Evolutionary conservation across 2,888 invertebrate species (phyloP).

Genomic region (Lasioglossum zephyrum): DNA sequence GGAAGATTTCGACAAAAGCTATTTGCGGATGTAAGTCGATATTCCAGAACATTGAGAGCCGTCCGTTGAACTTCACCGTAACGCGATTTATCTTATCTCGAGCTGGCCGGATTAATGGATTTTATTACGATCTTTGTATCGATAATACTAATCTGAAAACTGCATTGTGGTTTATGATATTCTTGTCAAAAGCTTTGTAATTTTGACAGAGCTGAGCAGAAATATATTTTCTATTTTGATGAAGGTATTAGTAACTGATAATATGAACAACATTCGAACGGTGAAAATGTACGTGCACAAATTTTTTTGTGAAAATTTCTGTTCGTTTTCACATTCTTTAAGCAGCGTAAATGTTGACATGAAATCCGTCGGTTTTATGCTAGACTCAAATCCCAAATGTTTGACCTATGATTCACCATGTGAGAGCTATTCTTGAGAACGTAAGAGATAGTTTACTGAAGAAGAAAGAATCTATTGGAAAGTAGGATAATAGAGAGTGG

Average conservation of each 20-base stretch:
- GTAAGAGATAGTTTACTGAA: background rate
- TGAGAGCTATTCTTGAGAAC: constrained; percentile 6
- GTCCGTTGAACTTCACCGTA: background rate
- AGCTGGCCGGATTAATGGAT: background rate
- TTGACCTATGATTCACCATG: background rate
- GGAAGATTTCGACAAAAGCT: background rate
- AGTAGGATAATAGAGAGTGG: constrained; percentile 12
- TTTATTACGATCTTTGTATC: background rate
- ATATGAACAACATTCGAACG: background rate
- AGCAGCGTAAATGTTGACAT: background rate
- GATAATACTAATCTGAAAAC: background rate
- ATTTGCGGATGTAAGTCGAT: background rate
- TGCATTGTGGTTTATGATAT: too few species aligned
- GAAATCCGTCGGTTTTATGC: background rate
- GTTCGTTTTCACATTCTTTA: background rate
- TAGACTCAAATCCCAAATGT: background rate
- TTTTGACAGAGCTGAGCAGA: background rate
- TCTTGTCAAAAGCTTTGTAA: background rate
- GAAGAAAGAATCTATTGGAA: constrained; percentile 3
- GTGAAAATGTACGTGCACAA: background rate
- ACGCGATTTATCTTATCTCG: constrained; percentile 30
- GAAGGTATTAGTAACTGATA: background rate
- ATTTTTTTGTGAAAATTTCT: background rate
- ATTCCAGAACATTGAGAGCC: background rate
- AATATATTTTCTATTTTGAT: background rate